These are phyloP conservation scores for Hipparchia sbordonii DNA, from an alignment of 2,888 invertebrate genomes.

Conservation along the genomic window DNA sequence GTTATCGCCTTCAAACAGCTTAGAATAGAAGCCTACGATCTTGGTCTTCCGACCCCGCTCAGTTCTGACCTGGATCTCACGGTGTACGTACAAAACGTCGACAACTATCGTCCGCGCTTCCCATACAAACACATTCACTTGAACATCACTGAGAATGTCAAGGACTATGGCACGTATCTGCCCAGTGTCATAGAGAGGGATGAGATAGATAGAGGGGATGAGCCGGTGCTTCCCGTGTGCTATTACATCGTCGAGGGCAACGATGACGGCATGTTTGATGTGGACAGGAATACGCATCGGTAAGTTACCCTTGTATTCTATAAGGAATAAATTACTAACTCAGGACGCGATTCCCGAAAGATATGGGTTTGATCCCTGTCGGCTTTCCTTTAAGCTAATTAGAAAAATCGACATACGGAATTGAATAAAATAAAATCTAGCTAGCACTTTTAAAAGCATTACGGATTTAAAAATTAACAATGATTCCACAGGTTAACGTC, in stretches of 20 bases:
- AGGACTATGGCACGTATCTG: slow-evolving; percentile 85
- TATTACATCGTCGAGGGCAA: slow-evolving; percentile 96
- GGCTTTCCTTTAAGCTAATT: too few relatives aligned
- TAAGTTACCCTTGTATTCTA: slow-evolving; percentile 55
- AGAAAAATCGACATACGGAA: too few relatives aligned
- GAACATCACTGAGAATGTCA: slow-evolving; percentile 87
- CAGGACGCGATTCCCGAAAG: too few relatives aligned
- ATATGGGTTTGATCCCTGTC: background rate
- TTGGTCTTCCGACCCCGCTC: slow-evolving; percentile 92
- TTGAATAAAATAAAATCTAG: too few relatives aligned
- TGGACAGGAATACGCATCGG: slow-evolving; percentile 89
- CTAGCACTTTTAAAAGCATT: background rate
- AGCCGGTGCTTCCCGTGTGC: slow-evolving; percentile 92
- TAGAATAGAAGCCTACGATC: slow-evolving; percentile 94
- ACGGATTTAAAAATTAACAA: background rate
- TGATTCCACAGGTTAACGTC: slow-evolving; percentile 56
- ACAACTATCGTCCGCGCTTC: slow-evolving; percentile 95
- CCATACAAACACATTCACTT: slow-evolving; percentile 86
- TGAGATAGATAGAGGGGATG: slow-evolving; percentile 91
- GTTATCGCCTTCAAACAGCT: slow-evolving; percentile 79
- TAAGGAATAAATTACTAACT: too few relatives aligned
- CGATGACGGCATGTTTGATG: slow-evolving; percentile 86
- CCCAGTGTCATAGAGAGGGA: slow-evolving; percentile 94
- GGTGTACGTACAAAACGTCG: slow-evolving; percentile 93
- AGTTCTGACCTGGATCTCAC: slow-evolving; percentile 94